phyloP scores from a whole-genome alignment of 2,888 invertebrate species.

The Cistogaster globosa region DNA sequence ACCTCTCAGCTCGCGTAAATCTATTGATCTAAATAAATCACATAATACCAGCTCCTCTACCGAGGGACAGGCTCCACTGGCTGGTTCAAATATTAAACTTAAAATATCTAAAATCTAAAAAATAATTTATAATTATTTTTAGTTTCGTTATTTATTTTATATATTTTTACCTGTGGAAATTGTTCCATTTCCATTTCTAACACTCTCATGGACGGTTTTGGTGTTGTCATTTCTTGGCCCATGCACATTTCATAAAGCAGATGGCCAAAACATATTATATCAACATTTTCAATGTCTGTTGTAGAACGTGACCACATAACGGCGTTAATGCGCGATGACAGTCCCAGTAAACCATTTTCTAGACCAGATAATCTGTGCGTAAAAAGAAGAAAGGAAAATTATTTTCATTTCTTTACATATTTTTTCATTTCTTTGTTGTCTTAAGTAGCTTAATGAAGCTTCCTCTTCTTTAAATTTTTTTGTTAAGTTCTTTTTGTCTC shows the following conservation, averaged over 20 bases:
- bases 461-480: background rate
- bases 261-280: constrained; percentile 90
- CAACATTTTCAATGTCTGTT: constrained; percentile 84
- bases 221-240: constrained; percentile 90
- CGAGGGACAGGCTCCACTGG: constrained; percentile 87
- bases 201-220: constrained; percentile 89
- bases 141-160: background rate
- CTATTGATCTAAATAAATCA: constrained; percentile 94
- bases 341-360: constrained; percentile 92
- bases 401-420: background rate
- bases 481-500: background rate
- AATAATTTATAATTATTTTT: background rate
- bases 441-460: constrained; percentile 42
- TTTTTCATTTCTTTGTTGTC: constrained; percentile 3
- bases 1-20: constrained; percentile 93
- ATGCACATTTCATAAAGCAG: constrained; percentile 96
- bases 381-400: background rate
- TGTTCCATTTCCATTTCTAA: constrained; percentile 87
- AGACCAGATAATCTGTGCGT: constrained; percentile 89
- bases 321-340: constrained; percentile 85
- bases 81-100: constrained; percentile 89
- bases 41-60: constrained; percentile 92
- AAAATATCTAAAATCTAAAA: constrained; percentile 89
- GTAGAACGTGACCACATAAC: constrained; percentile 84
- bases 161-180: constrained; percentile 87